A percentile compares a stretch with the other conserved stretches of the same genome.
Conservation (phyloP, 2,797 vertebrate species). For the Aldrovandia affinis region DNA sequence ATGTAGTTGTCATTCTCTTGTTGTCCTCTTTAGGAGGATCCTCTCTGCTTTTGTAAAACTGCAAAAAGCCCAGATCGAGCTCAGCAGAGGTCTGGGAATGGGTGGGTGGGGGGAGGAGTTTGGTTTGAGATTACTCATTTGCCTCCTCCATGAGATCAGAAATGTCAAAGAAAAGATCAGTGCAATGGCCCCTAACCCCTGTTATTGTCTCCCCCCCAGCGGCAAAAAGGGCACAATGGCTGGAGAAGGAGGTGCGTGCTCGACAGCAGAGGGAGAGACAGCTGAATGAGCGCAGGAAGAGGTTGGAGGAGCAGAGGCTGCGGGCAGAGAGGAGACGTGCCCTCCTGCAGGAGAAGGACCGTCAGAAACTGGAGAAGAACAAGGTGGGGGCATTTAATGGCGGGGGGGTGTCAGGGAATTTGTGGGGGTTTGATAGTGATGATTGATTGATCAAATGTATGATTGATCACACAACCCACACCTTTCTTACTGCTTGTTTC, state of each 20-base stretch:
- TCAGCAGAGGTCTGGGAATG: background rate
- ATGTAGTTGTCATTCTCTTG: too few species aligned
- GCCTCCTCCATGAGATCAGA: background rate
- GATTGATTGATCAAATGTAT: background rate
- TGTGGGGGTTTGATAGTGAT: background rate
- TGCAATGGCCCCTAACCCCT: background rate
- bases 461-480: background rate
- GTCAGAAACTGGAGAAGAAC: constrained; percentile 92
- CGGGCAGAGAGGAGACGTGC: constrained; percentile 85
- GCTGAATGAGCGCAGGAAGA: constrained; percentile 87
- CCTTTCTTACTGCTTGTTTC: background rate
- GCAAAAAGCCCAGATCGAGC: too few species aligned
- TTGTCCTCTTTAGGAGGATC: background rate
- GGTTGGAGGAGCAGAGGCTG: constrained; percentile 90
- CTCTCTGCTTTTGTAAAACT: background rate
- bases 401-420: background rate
- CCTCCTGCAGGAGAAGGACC: constrained; percentile 88
- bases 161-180: background rate
- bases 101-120: background rate
- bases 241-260: constrained; percentile 95
- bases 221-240: constrained; percentile 89
- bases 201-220: constrained; percentile 62
- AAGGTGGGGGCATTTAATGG: constrained; percentile 73
- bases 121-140: background rate
- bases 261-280: constrained; percentile 87